These are phyloP conservation scores for Agonopterix subpropinquella DNA, from an alignment of 2,888 invertebrate species.

Conservation along the genomic window DNA sequence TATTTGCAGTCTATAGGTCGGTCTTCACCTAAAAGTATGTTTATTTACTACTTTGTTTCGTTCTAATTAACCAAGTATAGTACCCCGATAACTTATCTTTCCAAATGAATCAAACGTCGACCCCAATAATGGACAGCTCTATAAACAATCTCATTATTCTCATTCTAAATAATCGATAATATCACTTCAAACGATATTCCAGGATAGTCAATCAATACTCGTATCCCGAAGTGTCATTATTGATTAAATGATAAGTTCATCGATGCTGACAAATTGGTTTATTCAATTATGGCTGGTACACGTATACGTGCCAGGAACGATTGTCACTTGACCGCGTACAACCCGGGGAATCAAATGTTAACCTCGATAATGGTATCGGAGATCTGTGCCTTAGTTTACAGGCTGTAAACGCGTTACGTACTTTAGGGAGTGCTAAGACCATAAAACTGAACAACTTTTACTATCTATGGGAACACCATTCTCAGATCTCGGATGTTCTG, in stretches of 20 bases:
- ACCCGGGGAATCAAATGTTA: slow-evolving; percentile 43
- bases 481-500: too few species aligned
- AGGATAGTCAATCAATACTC: background rate
- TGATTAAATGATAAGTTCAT: slow-evolving; percentile 19
- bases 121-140: slow-evolving; percentile 30
- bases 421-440: too few species aligned
- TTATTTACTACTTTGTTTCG: slow-evolving; percentile 2
- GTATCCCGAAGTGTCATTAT: background rate
- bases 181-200: background rate
- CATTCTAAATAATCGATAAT: background rate
- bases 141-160: slow-evolving; percentile 15
- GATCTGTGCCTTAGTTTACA: slow-evolving; percentile 18
- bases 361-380: slow-evolving; percentile 48
- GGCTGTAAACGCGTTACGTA: too few species aligned
- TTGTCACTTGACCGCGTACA: slow-evolving; percentile 59
- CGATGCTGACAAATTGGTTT: slow-evolving; percentile 45
- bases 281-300: slow-evolving; percentile 47
- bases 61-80: slow-evolving; percentile 25
- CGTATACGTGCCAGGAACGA: slow-evolving; percentile 32
- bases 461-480: too few species aligned
- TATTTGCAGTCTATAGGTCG: too few species aligned
- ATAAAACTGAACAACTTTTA: too few species aligned
- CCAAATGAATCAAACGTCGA: slow-evolving; percentile 38
- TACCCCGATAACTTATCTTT: slow-evolving; percentile 31
- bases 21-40: too few species aligned